These are phyloP conservation scores for Batillaria attramentaria DNA, from an alignment of 1,140 invertebrate species.

Conservation along the genomic window DNA sequence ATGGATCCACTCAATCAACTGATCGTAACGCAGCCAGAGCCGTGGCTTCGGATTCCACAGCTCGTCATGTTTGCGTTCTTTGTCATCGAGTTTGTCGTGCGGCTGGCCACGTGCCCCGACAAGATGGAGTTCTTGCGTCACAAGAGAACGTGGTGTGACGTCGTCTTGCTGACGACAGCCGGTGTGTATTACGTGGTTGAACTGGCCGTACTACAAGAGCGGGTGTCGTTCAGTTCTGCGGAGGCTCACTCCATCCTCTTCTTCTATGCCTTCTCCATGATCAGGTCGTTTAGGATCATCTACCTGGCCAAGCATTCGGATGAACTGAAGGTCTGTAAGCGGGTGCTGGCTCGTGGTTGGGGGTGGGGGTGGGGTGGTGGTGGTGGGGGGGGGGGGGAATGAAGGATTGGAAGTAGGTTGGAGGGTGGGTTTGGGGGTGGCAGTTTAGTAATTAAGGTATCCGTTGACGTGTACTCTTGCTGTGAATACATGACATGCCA, in stretches of 20 bases:
- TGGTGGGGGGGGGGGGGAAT: too few species aligned
- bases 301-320: conserved; percentile 86
- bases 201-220: conserved; percentile 29
- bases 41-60: background rate
- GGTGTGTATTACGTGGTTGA: background rate
- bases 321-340: conserved; percentile 77
- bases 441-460: too few species aligned
- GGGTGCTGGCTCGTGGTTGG: background rate
- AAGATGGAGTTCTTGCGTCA: conserved; percentile 85
- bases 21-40: too few species aligned
- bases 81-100: conserved; percentile 61
- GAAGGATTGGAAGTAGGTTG: background rate
- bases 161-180: conserved; percentile 14
- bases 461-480: too few species aligned
- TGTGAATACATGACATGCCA: too few species aligned
- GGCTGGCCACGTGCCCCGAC: conserved; percentile 58
- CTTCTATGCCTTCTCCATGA: conserved; percentile 90
- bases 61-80: conserved; percentile 71
- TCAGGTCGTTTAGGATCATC: conserved; percentile 97
- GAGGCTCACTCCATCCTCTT: conserved; percentile 41
- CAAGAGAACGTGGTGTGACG: conserved; percentile 34
- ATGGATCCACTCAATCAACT: too few species aligned
- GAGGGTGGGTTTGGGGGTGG: background rate
- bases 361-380: background rate
- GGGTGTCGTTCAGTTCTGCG: background rate